Percentiles rank a stretch among this genome's conserved stretches.
phyloP scores from a whole-genome alignment of 2,113 vertebrate genomes.

The Xyliphius kryptos region DNA sequence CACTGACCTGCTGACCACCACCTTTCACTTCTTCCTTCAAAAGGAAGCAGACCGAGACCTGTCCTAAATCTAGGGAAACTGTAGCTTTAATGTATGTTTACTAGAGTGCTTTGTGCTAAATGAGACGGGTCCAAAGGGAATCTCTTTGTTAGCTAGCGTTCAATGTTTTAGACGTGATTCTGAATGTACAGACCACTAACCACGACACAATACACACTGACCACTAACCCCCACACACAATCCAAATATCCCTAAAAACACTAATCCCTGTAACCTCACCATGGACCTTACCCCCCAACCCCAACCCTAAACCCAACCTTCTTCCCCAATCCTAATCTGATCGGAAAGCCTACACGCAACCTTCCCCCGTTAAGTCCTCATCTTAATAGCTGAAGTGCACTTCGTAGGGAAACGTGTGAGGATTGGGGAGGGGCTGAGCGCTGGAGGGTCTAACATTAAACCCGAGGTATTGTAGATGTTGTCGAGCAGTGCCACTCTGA shows the following conservation, averaged over 20 bases:
- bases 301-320: not conserved
- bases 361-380: too few species aligned
- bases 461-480: constrained; percentile 34
- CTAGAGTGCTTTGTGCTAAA: constrained; percentile 6
- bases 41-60: too few species aligned
- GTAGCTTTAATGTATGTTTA: constrained; percentile 6
- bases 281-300: not conserved
- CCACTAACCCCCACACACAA: not conserved
- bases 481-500: not conserved
- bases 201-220: not conserved
- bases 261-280: not conserved
- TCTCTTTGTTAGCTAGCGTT: not conserved
- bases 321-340: not conserved
- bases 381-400: too few species aligned
- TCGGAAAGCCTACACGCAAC: too few species aligned
- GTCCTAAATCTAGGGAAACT: not conserved
- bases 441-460: constrained; percentile 18
- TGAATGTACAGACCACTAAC: not conserved
- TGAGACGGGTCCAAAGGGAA: constrained; percentile 16
- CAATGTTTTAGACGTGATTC: not conserved
- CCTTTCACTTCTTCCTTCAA: too few species aligned
- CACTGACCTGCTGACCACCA: too few species aligned
- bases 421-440: too few species aligned
- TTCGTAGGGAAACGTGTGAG: too few species aligned
- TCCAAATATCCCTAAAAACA: not conserved